Evolutionary conservation across 2,888 invertebrate genomes (phyloP), one percentile per base, ranked within the genome.

Genomic region (Lasioglossum marginatum): DNA sequence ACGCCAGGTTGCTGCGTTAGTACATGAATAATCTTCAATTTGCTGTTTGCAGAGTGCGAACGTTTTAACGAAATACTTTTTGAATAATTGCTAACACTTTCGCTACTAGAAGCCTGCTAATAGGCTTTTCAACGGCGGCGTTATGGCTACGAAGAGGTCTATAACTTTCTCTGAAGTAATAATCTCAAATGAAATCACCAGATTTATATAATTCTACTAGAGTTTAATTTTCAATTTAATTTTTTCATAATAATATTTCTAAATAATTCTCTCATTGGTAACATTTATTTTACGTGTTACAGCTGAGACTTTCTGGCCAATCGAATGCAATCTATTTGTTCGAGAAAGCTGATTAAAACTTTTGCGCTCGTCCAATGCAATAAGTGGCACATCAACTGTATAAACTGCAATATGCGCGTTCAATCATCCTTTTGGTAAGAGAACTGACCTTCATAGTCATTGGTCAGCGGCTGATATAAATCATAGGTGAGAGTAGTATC

Each of bases 401-500:
- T 4, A 5, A 63, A 31, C 5, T 16, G 31, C n/a, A 16, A 63
- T 16, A 31, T 27, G 60, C 27, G 63, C 31, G 37, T 40, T 40
- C 68, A 12, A 5, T 23, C n/a, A 37, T 40, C 2, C 5, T 37
- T 40, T 19, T 5, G 79, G 48, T 45, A 3, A 83, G 76, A 84
- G 78, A 82, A 92, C 91, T 90, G 95, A 97, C 97, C 97, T 96
- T 97, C 97, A 94, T 97, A 97, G 92, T 97, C 96, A 83, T 96
- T 96, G 76, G 95, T 96, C 86, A 97, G 95, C 0, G 99, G 98
- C 94, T 98, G 98, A 95, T 98, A 99, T 77, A 99, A 96, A 95
- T 99, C 99, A 95, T 98, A 99, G 31, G 98, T 98, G 88, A 99
- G 96, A 2, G 98, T 99, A 70, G 98, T 98, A 79, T 98, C 98